Evolutionary conservation across 2,113 vertebrate species (phyloP), one percentile per base, ranked within the genome.

Genomic region (Centropus unirufus): DNA sequence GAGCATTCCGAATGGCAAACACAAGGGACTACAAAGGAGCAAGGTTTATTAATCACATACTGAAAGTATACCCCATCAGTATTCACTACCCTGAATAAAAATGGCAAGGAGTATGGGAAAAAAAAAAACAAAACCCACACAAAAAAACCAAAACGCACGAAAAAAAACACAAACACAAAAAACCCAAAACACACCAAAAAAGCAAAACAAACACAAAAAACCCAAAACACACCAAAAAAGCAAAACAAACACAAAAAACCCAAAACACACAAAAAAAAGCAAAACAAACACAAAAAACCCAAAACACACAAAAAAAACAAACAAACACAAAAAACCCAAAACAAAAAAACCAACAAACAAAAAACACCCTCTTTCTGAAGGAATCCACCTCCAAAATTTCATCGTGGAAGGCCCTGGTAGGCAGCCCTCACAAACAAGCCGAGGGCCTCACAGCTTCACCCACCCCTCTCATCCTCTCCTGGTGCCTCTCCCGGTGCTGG

Each of bases 401-500:
- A 11, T 20, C 4, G 0, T 20, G 21, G 22, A 49, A 23, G 22
- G 47, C 57, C 6, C 3, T 36, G 36, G 36, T 36, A 1, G 27
- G 21, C 15, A 32, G 8, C 8, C 10, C 52, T 29, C 46, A 1
- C 34, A 22, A 26, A 11, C 0, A 7, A 58, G 49, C 24, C 14
- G 52, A 30, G 22, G 14, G 72, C 32, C 12, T 36, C 36, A 44
- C 46, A 6, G 7, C 17, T 44, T 22, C 55, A 15, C 10, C 55
- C 62, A 42, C 30, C 6, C 3, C 2, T 8, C 76, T 10, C 9
- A 0, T 17, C 54, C 32, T 52, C 6, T 22, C 39, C 70, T 1
- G 0, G 1, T 22, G 6, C 52, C 39, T 24, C 16, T 0, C 8
- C 4, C 21, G 66, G 7, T 1, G 2, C 0, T 19, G 54, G 15